phyloP scores from a whole-genome alignment of 1,140 invertebrate species.

The Bombus turneri region DNA sequence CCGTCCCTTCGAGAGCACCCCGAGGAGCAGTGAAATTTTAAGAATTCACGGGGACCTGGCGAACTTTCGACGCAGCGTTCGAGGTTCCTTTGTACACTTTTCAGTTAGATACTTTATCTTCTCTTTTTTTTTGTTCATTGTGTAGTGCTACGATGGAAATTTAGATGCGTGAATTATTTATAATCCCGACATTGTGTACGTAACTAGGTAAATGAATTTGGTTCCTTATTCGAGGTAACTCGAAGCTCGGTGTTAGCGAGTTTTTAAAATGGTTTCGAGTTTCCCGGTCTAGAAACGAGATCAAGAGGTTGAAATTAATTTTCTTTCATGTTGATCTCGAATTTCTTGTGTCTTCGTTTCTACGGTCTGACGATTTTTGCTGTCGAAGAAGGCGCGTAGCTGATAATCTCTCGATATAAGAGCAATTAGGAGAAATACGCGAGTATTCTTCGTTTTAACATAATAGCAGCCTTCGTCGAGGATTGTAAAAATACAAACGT shows the following conservation, averaged over 20 bases:
- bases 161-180: constrained; percentile 15
- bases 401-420: too few species aligned
- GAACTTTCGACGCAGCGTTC: constrained; percentile 1
- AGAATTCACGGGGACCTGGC: constrained; percentile 8
- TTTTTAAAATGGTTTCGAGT: neutral
- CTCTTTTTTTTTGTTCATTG: neutral
- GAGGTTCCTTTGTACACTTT: neutral
- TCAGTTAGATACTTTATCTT: too few species aligned
- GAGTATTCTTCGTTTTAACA: too few species aligned
- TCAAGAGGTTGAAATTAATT: neutral
- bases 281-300: neutral
- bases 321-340: neutral
- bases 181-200: neutral
- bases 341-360: too few species aligned
- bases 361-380: too few species aligned
- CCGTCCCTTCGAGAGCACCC: constrained; percentile 35
- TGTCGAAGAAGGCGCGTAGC: too few species aligned
- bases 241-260: neutral
- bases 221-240: neutral
- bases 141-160: neutral
- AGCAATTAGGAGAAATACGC: too few species aligned
- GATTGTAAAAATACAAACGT: too few species aligned
- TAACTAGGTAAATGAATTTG: neutral
- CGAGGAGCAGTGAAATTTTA: constrained; percentile 2
- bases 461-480: neutral